Conservation (phyloP, 35 echinoderm and acorn worm species). For the Holothuria glaberrima region DNA sequence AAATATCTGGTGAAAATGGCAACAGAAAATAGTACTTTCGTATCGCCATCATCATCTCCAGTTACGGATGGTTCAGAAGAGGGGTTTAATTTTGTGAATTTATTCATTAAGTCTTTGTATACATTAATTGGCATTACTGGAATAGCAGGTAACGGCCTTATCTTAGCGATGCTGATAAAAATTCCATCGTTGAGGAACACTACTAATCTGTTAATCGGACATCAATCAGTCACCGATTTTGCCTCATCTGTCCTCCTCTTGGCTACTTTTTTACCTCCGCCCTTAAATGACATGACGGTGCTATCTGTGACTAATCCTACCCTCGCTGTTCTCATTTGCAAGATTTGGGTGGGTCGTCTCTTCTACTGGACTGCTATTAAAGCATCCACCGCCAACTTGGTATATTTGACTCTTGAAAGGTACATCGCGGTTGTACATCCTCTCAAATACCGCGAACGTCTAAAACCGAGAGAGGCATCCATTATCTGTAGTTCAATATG, state of each 20-base stretch:
- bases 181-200: slow-evolving; percentile 46
- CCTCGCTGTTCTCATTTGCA: slow-evolving; percentile 22
- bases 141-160: slow-evolving; percentile 34
- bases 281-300: slow-evolving; percentile 30
- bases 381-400: slow-evolving; percentile 56
- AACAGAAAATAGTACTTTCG: neutral
- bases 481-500: slow-evolving; percentile 26
- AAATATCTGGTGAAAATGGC: neutral
- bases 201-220: slow-evolving; percentile 45
- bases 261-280: slow-evolving; percentile 43
- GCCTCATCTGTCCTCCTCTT: slow-evolving; percentile 14
- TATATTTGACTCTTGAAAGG: slow-evolving; percentile 55
- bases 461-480: slow-evolving; percentile 6
- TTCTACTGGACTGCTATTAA: slow-evolving; percentile 57
- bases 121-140: slow-evolving; percentile 14
- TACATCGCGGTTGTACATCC: slow-evolving; percentile 57
- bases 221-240: slow-evolving; percentile 56
- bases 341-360: slow-evolving; percentile 30
- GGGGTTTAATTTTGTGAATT: neutral
- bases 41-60: neutral
- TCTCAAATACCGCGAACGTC: slow-evolving; percentile 44
- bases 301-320: neutral
- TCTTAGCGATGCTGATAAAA: slow-evolving; percentile 40
- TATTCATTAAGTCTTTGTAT: slow-evolving; percentile 32
- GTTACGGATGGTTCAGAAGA: neutral